Percentiles rank a stretch among this genome's conserved stretches.
These are phyloP conservation scores for Vultur gryphus DNA, from an alignment of 2,797 vertebrate genomes.

Conservation along the genomic window DNA sequence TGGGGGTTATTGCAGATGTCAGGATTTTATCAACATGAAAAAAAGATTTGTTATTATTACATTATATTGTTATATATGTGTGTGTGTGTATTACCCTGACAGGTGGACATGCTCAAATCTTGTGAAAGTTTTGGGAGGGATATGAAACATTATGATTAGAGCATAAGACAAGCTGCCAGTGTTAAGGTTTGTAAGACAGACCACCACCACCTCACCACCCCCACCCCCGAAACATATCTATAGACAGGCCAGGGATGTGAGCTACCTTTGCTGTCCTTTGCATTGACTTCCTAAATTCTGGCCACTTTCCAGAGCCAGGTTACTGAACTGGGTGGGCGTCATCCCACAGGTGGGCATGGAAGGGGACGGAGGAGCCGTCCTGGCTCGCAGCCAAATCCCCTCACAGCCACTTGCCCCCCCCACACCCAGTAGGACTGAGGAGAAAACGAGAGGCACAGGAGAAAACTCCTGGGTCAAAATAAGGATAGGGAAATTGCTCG, in stretches of 20 bases:
- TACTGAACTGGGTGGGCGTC: background rate
- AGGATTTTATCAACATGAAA: background rate
- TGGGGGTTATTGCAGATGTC: background rate
- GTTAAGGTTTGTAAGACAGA: background rate
- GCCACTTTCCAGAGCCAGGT: background rate
- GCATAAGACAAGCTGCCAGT: background rate
- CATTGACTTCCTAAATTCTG: background rate
- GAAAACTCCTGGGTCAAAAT: background rate
- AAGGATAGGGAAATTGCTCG: background rate
- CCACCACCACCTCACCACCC: too few relatives aligned
- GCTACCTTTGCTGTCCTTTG: background rate
- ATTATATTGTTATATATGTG: background rate
- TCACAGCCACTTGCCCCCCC: background rate
- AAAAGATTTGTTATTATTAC: background rate
- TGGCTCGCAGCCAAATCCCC: accelerated
- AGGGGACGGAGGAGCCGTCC: background rate
- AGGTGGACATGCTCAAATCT: background rate
- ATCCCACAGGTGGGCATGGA: too few relatives aligned
- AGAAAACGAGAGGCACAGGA: background rate
- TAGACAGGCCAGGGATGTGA: background rate
- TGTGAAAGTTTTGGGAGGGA: background rate
- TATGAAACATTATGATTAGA: background rate
- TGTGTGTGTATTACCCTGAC: background rate
- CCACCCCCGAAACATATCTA: background rate
- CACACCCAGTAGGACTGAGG: too few relatives aligned